These are phyloP conservation scores for Drosophila ezoana DNA, from an alignment of 2,888 invertebrate species.

Conservation along the genomic window DNA sequence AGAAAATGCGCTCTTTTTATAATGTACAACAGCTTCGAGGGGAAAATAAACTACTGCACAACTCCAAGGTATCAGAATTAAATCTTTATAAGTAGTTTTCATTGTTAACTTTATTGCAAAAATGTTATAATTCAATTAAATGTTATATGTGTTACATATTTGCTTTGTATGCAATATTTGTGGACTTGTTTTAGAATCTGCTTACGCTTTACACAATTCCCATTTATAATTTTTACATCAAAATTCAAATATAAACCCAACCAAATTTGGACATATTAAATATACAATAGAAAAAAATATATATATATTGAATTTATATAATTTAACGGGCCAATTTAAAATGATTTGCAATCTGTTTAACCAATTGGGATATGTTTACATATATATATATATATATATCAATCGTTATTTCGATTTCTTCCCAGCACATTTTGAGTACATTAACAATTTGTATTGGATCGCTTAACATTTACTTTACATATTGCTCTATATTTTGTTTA, in stretches of 20 bases:
- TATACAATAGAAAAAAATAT: slow-evolving; percentile 26
- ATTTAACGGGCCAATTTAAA: slow-evolving; percentile 19
- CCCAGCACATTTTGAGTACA: slow-evolving; percentile 62
- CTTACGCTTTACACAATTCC: slow-evolving; percentile 40
- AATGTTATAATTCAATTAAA: slow-evolving; percentile 67
- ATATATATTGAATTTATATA: slow-evolving; percentile 15
- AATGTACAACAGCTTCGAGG: slow-evolving; percentile 27
- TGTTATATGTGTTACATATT: slow-evolving; percentile 47
- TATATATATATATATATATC: slow-evolving; percentile 32
- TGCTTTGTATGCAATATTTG: slow-evolving; percentile 31
- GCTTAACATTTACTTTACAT: slow-evolving; percentile 64
- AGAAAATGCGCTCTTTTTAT: background rate
- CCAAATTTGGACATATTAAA: slow-evolving; percentile 31
- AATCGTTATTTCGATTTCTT: slow-evolving; percentile 30
- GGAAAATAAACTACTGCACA: slow-evolving; percentile 21
- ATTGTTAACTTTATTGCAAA: slow-evolving; percentile 71
- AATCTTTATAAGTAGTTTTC: slow-evolving; percentile 27
- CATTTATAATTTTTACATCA: slow-evolving; percentile 33
- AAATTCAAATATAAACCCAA: slow-evolving; percentile 44
- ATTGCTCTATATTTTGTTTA: slow-evolving; percentile 32
- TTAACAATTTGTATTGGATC: slow-evolving; percentile 40
- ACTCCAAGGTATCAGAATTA: slow-evolving; percentile 29
- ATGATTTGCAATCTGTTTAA: slow-evolving; percentile 7
- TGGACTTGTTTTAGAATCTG: slow-evolving; percentile 45
- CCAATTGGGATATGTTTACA: slow-evolving; percentile 49